These are phyloP conservation scores for Mnemiopsis leidyi DNA, from an alignment of 37 sponge, comb jelly and placozoan genomes.

Conservation along the genomic window DNA sequence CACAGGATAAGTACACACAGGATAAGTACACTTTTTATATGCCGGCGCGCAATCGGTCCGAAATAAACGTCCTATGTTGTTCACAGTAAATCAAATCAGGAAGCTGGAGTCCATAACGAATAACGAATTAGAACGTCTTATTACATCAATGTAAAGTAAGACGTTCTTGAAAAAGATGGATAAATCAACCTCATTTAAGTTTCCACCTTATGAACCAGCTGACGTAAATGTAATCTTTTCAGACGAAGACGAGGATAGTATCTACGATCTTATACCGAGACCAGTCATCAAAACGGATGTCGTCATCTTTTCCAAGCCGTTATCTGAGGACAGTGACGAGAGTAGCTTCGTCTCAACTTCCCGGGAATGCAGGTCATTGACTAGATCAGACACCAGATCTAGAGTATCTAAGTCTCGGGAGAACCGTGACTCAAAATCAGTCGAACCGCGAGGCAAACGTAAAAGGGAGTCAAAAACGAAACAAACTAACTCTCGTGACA, in stretches of 20 bases:
- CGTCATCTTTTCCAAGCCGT: background rate
- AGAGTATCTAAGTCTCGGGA: background rate
- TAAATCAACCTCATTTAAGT: too few relatives aligned
- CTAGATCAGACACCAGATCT: background rate
- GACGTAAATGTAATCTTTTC: too few relatives aligned
- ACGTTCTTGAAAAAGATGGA: too few relatives aligned
- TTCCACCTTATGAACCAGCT: too few relatives aligned
- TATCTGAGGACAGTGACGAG: background rate
- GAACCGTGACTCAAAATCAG: background rate
- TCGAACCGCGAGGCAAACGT: background rate
- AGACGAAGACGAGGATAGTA: constrained; percentile 46
- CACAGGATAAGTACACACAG: too few relatives aligned
- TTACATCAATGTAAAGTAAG: too few relatives aligned
- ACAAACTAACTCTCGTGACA: background rate
- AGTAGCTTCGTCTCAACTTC: background rate
- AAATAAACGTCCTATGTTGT: too few relatives aligned
- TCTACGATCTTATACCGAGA: background rate
- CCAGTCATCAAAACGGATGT: constrained; percentile 7
- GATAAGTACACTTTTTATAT: too few relatives aligned
- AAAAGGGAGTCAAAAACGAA: background rate
- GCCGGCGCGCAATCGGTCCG: too few relatives aligned
- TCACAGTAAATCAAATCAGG: too few relatives aligned
- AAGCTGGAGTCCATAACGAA: too few relatives aligned
- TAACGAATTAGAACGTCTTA: too few relatives aligned
- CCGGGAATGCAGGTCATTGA: background rate